Evolutionary conservation across 2,888 invertebrate genomes (phyloP).

Genomic region (Cistogaster globosa): DNA sequence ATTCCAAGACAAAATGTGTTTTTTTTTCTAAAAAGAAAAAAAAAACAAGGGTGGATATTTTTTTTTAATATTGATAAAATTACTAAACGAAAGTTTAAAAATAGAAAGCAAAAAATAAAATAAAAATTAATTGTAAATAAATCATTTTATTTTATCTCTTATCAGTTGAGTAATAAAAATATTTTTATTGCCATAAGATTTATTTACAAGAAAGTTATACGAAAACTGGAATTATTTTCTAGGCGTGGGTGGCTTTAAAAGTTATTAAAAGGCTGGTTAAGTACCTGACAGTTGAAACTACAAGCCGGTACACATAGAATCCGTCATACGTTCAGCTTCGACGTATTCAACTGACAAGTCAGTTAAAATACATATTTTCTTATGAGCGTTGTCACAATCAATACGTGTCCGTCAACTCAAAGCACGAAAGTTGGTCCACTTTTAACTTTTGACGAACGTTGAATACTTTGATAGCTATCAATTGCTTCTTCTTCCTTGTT

Average conservation of each 20-base stretch:
- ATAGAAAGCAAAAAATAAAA: conserved; percentile 12
- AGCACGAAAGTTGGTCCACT: too few species aligned
- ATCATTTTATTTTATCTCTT: conserved; percentile 40
- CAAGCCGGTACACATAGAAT: too few species aligned
- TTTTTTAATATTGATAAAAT: conserved; percentile 28
- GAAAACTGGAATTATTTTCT: too few species aligned
- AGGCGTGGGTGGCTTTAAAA: not conserved
- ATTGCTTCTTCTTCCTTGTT: too few species aligned
- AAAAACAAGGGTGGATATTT: not conserved
- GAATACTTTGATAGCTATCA: too few species aligned
- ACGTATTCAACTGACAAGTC: too few species aligned
- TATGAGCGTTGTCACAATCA: too few species aligned
- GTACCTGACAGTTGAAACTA: too few species aligned
- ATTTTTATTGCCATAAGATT: conserved; percentile 1
- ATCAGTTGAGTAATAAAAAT: conserved; percentile 35
- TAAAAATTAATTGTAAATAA: conserved; percentile 25
- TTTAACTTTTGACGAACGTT: too few species aligned
- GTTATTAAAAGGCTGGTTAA: not conserved
- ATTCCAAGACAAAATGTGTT: not conserved
- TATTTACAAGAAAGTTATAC: conserved; percentile 9
- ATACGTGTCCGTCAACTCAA: too few species aligned
- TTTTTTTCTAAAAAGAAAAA: not conserved
- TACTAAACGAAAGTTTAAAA: conserved; percentile 17
- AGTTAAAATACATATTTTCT: too few species aligned
- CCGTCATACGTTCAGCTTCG: too few species aligned